phyloP scores from a whole-genome alignment of 2,888 invertebrate species.

The Hypolimnas misippus region DNA sequence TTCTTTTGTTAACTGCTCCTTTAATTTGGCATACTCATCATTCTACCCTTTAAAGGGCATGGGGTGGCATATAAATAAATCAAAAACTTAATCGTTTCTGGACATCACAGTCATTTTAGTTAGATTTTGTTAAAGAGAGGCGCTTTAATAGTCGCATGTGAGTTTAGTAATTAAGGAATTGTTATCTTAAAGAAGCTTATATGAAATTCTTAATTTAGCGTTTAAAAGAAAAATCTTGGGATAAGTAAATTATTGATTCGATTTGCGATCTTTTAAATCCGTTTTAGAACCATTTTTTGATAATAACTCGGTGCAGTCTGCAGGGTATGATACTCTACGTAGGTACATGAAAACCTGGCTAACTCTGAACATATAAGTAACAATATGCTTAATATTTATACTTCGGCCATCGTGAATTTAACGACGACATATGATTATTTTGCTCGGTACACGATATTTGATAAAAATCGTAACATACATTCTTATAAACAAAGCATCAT shows the following conservation, averaged over 20 bases:
- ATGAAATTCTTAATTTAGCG: too few species aligned
- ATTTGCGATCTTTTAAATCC: too few species aligned
- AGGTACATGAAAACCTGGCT: too few species aligned
- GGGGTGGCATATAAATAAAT: slow-evolving; percentile 67
- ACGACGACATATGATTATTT: background rate
- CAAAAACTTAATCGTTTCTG: slow-evolving; percentile 59
- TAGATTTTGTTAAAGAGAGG: slow-evolving; percentile 58
- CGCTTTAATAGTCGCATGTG: slow-evolving; percentile 4
- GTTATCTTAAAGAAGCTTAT: background rate
- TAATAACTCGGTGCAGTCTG: too few species aligned
- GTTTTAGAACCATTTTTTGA: too few species aligned
- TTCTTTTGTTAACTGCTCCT: slow-evolving; percentile 33
- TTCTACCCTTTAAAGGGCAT: slow-evolving; percentile 56
- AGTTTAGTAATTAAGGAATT: background rate
- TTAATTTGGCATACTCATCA: slow-evolving; percentile 47
- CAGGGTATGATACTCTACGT: too few species aligned
- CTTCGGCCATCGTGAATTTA: background rate
- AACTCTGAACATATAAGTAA: too few species aligned
- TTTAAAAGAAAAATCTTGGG: background rate
- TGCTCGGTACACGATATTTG: too few species aligned
- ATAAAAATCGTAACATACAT: background rate
- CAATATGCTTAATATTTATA: too few species aligned
- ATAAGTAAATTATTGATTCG: too few species aligned
- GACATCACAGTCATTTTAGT: slow-evolving; percentile 29
- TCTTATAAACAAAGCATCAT: background rate